A percentile compares a stretch with the other conserved stretches of the same genome.
Evolutionary conservation across 1,140 invertebrate genomes (phyloP).

Genomic region (Monomorium pharaonis): DNA sequence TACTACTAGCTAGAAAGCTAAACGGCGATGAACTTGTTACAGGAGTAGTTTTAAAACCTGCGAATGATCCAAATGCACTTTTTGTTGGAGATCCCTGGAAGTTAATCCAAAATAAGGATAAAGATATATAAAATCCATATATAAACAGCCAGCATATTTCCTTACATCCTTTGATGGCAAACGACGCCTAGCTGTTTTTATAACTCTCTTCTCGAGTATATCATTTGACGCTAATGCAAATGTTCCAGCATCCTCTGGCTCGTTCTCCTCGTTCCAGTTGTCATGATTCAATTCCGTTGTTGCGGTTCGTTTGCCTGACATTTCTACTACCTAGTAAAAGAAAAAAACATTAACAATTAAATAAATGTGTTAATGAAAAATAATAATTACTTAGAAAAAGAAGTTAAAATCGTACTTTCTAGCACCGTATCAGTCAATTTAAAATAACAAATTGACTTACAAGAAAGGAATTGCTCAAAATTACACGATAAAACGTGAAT

Average conservation of each 20-base stretch:
- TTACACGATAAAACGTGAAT: background rate
- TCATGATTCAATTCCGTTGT: conserved; percentile 93
- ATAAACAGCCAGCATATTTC: conserved; percentile 25
- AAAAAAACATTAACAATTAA: background rate
- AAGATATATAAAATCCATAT: background rate
- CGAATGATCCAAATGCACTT: conserved; percentile 88
- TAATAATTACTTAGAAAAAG: background rate
- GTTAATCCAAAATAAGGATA: background rate
- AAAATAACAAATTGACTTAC: background rate
- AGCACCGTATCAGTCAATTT: background rate
- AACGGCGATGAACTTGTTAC: conserved; percentile 83
- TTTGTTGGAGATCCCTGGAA: conserved; percentile 83
- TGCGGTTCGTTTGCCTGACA: conserved; percentile 92
- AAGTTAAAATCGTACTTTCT: background rate
- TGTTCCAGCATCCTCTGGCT: conserved; percentile 90
- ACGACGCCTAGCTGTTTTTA: conserved; percentile 92
- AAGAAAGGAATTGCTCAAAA: background rate
- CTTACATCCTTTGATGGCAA: conserved; percentile 66
- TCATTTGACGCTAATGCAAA: conserved; percentile 90
- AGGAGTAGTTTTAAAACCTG: conserved; percentile 86
- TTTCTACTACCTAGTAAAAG: conserved; percentile 75
- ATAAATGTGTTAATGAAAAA: background rate
- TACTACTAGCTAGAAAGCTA: conserved; percentile 86
- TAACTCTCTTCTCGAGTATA: conserved; percentile 90
- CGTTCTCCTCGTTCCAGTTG: conserved; percentile 96